phyloP scores from a whole-genome alignment of 2,113 vertebrate species.

The Melanerpes aurifrons region DNA sequence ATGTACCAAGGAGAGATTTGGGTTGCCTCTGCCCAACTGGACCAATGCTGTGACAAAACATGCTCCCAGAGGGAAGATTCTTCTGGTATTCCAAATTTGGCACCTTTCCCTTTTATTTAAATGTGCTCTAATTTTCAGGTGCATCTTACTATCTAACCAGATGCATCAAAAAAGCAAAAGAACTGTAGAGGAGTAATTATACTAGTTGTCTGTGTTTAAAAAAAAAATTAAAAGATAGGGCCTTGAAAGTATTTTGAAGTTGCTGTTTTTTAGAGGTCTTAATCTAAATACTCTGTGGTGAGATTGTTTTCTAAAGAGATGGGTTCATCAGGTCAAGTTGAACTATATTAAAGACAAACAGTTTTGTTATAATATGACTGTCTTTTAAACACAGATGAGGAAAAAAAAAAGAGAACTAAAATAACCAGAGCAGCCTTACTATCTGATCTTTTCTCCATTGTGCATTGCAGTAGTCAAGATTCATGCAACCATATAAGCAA shows the following conservation, averaged over 20 bases:
- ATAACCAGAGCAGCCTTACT: slow-evolving; percentile 12
- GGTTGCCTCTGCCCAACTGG: slow-evolving; percentile 11
- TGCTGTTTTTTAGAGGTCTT: slow-evolving; percentile 26
- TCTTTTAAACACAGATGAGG: slow-evolving; percentile 48
- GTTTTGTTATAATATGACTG: slow-evolving; percentile 54
- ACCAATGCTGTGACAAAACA: neutral
- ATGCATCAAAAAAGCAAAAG: slow-evolving; percentile 49
- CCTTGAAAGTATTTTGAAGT: slow-evolving; percentile 50
- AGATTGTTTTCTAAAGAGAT: slow-evolving; percentile 54
- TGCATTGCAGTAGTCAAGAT: neutral
- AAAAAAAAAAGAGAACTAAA: slow-evolving; percentile 20
- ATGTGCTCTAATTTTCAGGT: slow-evolving; percentile 59
- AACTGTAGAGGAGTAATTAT: slow-evolving; percentile 32
- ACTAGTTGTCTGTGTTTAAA: neutral
- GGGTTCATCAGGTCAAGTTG: slow-evolving; percentile 47
- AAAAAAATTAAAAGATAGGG: neutral
- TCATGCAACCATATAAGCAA: neutral
- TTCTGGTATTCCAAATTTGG: slow-evolving; percentile 38
- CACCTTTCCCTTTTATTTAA: slow-evolving; percentile 56
- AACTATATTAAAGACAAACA: slow-evolving; percentile 66
- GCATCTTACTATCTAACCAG: slow-evolving; percentile 48
- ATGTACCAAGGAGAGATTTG: neutral
- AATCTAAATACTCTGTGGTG: slow-evolving; percentile 37
- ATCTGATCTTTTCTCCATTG: neutral
- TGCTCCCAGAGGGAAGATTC: neutral